These are phyloP conservation scores for Bubo blakistoni DNA, from an alignment of 2,113 vertebrate genomes.

Conservation along the genomic window DNA sequence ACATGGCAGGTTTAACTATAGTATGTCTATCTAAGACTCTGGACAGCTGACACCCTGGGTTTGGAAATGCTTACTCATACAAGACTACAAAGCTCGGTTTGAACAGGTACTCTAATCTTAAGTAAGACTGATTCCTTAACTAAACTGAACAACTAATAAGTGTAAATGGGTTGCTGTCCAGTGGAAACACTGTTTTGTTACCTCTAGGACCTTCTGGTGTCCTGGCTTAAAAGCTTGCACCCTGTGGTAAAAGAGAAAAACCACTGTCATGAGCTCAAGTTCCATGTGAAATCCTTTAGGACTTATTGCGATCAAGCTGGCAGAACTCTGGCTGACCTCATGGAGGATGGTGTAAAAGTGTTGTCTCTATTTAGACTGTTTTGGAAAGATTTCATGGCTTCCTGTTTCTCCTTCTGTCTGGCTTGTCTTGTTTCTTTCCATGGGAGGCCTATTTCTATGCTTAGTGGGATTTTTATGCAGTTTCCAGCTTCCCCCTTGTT, in stretches of 20 bases:
- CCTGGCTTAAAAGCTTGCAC: neutral
- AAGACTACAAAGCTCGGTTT: slow-evolving; percentile 1
- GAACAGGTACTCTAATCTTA: neutral
- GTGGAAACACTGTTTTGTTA: neutral
- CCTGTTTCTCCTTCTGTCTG: slow-evolving; percentile 43
- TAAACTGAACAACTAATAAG: neutral
- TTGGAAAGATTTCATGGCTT: slow-evolving; percentile 49
- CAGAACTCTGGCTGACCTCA: slow-evolving; percentile 63
- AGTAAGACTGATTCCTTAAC: neutral
- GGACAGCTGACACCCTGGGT: slow-evolving; percentile 48
- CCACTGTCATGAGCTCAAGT: slow-evolving; percentile 17
- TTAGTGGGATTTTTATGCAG: neutral
- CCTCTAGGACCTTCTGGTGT: neutral
- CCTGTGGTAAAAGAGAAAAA: neutral
- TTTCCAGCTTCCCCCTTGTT: neutral
- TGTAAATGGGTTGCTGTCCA: neutral
- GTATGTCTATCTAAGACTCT: slow-evolving; percentile 32
- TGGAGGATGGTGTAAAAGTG: slow-evolving; percentile 39
- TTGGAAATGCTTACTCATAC: slow-evolving; percentile 65
- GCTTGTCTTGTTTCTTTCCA: slow-evolving; percentile 23
- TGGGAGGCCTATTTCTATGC: neutral
- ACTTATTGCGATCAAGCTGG: neutral
- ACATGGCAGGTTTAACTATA: slow-evolving; percentile 65
- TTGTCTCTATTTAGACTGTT: slow-evolving; percentile 51
- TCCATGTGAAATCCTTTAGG: slow-evolving; percentile 39